Evolutionary conservation across 1,140 invertebrate species (phyloP), one percentile per base, ranked within the genome.

Genomic region (Euwallacea similis): DNA sequence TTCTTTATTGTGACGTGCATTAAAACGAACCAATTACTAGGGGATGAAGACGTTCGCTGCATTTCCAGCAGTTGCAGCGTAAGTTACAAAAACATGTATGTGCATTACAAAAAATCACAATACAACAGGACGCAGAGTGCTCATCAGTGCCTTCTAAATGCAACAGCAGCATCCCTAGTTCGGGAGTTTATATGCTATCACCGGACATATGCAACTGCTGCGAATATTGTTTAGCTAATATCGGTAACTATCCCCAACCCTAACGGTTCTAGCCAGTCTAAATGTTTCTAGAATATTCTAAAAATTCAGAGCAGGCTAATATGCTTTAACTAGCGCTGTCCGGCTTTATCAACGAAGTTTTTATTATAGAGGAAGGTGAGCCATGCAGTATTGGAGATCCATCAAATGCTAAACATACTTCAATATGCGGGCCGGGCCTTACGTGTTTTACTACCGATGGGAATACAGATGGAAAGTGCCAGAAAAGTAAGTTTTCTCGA

Each of bases 121-220:
- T 33, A 33, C 6, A 44, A 13, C 8, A 71, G 69, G 47, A 60
- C 7, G 42, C 44, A 10, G 44, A 16, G 6, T 71, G 69, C 16
- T 3, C 9, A 6, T 11, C 61, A 42, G 21, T 71, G 9, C 62
- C 62, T 2, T 9, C 8, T 2, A 65, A 60, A 59, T 71, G 69
- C 15, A 71, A 21, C 10, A 66, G 11, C 9, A 71, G 46, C 41
- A 47, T 11, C 0, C 63, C 69, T 8, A 42, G 43, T 58, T 8
- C 63, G 11, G 69, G 69, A 8, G 15, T 64, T 9, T 66, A 60
- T 44, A 66, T 71, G 69, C 54, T 71, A 7, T 86, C 84, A 9
- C 84, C 85, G 0, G 84, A 83, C 11, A 73, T 82, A 2, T 88
- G 87, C 78, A 87, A 87, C 74, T 88, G 87, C 72, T 88, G 87